Evolutionary conservation across 2,797 vertebrate genomes (phyloP).

Genomic region (Squalus acanthias): DNA sequence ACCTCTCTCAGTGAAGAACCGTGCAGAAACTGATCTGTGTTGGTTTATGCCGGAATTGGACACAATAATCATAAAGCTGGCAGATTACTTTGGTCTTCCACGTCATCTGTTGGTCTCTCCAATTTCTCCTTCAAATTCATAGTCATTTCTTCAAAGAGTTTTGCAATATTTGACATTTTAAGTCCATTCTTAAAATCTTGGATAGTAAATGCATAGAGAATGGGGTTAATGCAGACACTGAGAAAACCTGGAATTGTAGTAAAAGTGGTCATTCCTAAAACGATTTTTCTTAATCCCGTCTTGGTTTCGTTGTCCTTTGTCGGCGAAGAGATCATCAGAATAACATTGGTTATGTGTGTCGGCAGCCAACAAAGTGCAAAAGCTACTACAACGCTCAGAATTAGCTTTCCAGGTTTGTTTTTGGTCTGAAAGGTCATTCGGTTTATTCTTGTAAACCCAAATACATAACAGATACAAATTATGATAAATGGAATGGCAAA

Average conservation of each 20-base stretch:
- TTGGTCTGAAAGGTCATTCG: conserved; percentile 40
- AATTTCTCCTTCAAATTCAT: neutral
- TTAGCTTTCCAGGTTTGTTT: conserved; percentile 42
- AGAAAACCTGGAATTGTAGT: conserved; percentile 41
- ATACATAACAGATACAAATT: conserved; percentile 43
- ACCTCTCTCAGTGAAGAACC: neutral
- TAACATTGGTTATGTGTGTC: conserved; percentile 40
- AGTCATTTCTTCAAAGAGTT: neutral
- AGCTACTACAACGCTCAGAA: conserved; percentile 42
- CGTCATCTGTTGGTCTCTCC: neutral
- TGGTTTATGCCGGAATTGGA: neutral
- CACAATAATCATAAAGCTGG: neutral
- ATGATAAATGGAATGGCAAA: conserved; percentile 41
- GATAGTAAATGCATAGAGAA: conserved; percentile 46
- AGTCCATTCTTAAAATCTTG: neutral
- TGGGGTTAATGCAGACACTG: conserved; percentile 46
- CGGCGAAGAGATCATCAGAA: neutral
- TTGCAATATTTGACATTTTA: neutral
- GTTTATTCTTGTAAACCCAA: conserved; percentile 43
- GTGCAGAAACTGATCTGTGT: neutral
- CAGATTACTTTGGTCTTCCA: neutral
- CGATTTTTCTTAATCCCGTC: neutral
- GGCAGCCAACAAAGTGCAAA: conserved; percentile 45
- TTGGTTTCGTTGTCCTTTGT: neutral
- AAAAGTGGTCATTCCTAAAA: neutral